Conservation (phyloP, 2,797 vertebrate genomes). For the Sylvia borin region DNA sequence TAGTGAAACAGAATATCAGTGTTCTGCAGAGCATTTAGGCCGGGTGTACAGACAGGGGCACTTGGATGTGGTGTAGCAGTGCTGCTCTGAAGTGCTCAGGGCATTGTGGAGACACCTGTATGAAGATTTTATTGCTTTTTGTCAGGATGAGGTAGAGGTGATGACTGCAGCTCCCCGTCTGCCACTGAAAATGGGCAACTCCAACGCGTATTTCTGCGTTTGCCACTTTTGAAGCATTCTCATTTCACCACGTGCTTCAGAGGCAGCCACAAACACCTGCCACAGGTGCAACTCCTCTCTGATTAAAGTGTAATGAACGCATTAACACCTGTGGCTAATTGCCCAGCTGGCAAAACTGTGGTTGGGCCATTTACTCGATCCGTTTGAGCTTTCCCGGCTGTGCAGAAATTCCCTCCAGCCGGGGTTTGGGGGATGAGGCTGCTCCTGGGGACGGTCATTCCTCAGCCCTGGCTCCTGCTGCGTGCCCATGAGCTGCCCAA, state of each 20-base stretch:
- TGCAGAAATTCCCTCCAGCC: not conserved
- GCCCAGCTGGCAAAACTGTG: not conserved
- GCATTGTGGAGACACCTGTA: not conserved
- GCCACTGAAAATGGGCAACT: not conserved
- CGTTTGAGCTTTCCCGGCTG: not conserved
- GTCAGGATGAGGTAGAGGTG: not conserved
- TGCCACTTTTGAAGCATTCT: not conserved
- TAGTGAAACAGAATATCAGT: not conserved
- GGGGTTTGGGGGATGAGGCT: not conserved
- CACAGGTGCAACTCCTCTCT: not conserved
- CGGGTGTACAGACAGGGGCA: not conserved
- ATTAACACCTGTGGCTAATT: not conserved
- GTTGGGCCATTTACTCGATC: not conserved
- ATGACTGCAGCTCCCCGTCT: not conserved
- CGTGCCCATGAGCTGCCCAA: not conserved
- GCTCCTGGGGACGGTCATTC: not conserved
- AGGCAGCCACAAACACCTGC: not conserved
- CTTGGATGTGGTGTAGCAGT: not conserved
- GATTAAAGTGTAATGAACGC: not conserved
- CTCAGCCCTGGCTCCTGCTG: not conserved
- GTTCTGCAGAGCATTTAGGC: not conserved
- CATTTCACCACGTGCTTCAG: not conserved
- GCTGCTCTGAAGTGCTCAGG: not conserved
- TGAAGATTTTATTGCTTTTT: too few relatives aligned
- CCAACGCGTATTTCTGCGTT: rapidly evolving